Evolutionary conservation across 1,140 invertebrate genomes (phyloP).

Genomic region (Philaenus spumarius): DNA sequence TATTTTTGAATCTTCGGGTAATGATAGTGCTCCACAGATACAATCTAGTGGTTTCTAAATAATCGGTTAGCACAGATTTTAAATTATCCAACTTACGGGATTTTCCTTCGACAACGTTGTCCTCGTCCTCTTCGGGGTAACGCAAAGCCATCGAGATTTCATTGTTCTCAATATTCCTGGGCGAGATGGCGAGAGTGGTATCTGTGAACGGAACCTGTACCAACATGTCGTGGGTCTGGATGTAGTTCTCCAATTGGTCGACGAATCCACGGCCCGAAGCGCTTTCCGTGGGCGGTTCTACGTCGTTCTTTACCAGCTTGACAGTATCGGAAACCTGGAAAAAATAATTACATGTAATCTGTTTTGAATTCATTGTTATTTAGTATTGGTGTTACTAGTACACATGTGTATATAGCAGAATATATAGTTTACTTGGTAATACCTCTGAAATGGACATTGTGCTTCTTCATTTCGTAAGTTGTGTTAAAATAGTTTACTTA

Average conservation of each 20-base stretch:
- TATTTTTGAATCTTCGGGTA: too few relatives aligned
- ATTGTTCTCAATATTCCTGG: slow-evolving; percentile 64
- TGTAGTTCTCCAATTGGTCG: slow-evolving; percentile 59
- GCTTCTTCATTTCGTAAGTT: too few relatives aligned
- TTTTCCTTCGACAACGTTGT: slow-evolving; percentile 14
- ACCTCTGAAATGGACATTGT: too few relatives aligned
- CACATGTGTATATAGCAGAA: too few relatives aligned
- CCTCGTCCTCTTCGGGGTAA: background rate
- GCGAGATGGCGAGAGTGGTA: slow-evolving; percentile 62
- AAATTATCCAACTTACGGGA: background rate
- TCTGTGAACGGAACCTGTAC: slow-evolving; percentile 61
- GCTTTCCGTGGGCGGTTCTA: slow-evolving; percentile 41
- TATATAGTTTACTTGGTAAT: too few relatives aligned
- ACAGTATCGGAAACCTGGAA: slow-evolving; percentile 21
- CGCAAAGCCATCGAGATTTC: slow-evolving; percentile 34
- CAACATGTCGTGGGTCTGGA: slow-evolving; percentile 67
- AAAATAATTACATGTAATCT: too few relatives aligned
- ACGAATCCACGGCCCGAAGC: slow-evolving; percentile 45
- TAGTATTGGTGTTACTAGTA: too few relatives aligned
- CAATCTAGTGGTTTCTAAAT: too few relatives aligned
- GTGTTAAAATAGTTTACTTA: too few relatives aligned
- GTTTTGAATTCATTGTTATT: too few relatives aligned
- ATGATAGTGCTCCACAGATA: too few relatives aligned
- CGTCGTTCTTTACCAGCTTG: slow-evolving; percentile 23
- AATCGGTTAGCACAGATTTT: too few relatives aligned